Conservation (phyloP, 2,113 vertebrate genomes). For the Anarhynchus alexandrinus region DNA sequence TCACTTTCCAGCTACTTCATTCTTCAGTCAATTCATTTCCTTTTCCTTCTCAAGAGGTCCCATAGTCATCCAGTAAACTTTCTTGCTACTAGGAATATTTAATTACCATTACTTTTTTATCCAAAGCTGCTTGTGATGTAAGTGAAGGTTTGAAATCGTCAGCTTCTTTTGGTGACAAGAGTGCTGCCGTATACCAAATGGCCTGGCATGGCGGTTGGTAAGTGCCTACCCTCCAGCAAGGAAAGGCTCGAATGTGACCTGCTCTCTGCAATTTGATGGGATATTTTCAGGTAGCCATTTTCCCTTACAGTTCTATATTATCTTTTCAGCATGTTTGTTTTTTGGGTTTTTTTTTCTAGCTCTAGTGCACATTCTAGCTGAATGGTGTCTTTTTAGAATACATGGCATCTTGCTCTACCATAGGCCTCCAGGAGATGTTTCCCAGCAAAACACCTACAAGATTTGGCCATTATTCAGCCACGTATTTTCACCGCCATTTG, state of each 20-base stretch:
- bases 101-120: too few relatives aligned
- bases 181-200: rapidly evolving
- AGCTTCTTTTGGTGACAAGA: background rate
- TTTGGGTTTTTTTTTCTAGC: background rate
- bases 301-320: background rate
- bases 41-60: background rate
- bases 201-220: background rate
- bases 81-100: background rate
- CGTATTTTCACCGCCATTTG: rapidly evolving
- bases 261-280: background rate
- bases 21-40: background rate
- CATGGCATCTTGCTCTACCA: background rate
- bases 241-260: too few relatives aligned
- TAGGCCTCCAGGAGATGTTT: background rate
- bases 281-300: background rate
- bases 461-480: background rate
- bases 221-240: background rate
- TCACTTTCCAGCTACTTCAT: background rate
- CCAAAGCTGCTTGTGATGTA: background rate
- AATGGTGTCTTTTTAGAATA: background rate
- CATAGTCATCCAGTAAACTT: background rate
- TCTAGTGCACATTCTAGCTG: background rate
- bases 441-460: background rate
- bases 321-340: background rate
- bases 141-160: background rate